Evolutionary conservation across 2,888 invertebrate genomes (phyloP).

Genomic region (Xanthia icteritia): DNA sequence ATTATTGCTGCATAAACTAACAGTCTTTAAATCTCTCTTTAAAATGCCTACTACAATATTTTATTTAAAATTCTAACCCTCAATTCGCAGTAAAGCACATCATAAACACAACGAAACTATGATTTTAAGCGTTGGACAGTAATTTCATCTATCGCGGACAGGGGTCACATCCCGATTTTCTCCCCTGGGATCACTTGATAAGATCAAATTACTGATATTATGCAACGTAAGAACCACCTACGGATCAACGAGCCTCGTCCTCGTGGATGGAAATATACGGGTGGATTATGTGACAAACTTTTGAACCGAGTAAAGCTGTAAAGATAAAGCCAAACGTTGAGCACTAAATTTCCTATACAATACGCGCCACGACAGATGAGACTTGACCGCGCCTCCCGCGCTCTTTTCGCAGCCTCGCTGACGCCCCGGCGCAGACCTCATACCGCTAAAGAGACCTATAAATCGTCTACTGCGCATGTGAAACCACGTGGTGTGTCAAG

Average conservation of each 20-base stretch:
- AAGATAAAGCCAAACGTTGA: background rate
- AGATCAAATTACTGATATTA: constrained; percentile 83
- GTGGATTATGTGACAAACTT: background rate
- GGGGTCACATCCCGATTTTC: constrained; percentile 75
- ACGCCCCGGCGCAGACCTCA: too few species aligned
- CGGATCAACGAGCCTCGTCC: constrained; percentile 68
- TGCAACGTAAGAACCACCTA: constrained; percentile 77
- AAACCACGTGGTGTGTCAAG: too few species aligned
- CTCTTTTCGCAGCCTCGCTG: too few species aligned
- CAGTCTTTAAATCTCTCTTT: background rate
- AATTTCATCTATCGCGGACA: constrained; percentile 75
- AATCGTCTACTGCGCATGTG: too few species aligned
- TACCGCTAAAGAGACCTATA: too few species aligned
- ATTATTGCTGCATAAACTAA: background rate
- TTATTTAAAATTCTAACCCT: constrained; percentile 6
- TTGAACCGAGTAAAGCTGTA: background rate
- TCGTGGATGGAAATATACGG: constrained; percentile 61
- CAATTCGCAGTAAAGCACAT: constrained; percentile 41
- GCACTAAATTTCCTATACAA: background rate
- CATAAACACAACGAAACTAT: constrained; percentile 48
- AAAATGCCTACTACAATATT: background rate
- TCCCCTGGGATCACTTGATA: constrained; percentile 79
- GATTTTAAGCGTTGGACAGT: constrained; percentile 58
- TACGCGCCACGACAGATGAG: too few species aligned
- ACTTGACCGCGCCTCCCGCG: too few species aligned